Evolutionary conservation across 64 coral and sea anemone genomes (phyloP), one percentile per base, ranked within the genome.

Genomic region (Stylophora pistillata): DNA sequence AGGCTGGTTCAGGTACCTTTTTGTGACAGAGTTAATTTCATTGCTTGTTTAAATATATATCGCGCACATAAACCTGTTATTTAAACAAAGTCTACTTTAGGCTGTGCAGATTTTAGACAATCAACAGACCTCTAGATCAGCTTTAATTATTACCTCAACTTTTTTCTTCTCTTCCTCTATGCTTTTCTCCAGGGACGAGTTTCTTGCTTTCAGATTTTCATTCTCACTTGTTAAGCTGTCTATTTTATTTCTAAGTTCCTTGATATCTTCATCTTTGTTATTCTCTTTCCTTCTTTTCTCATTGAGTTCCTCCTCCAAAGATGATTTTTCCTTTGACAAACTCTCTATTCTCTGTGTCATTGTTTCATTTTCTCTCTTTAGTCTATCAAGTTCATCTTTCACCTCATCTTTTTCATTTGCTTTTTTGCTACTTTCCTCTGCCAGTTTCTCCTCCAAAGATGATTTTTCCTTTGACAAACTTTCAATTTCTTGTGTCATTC

Each of bases 391-490:
- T 70, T 84, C 10, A 70, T 4, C 37, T 7, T 47, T 47, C 37
- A 47, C 7, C 37, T 47, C 37, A 47, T 47, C 37, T 47, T 47
- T 47, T 47, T 47, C 37, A 47, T 47, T 7, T 7, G 37, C 37
- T 47, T 7, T 47, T 7, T 47, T 47, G 37, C 37, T 47, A 47
- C 7, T 7, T 47, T 84, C 80, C 41, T 69, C 62, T 54, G 15
- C 23, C 52, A 84, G 80, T 53, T 23, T 69, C 27, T 84, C 80
- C 60, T 84, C 62, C 16, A 84, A 52, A 21, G 62, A 69, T 9
- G 11, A 47, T 33, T 82, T 82, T 18, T 82, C 79, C 33, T 61
- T 66, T 47, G 20, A 66, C 21, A 82, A 13, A 82, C 66, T 82
- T 62, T 84, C 80, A 15, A 69, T 16, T 23, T 33, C 52, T 11